Evolutionary conservation across 2,888 invertebrate genomes (phyloP).

Genomic region (Acrobasis repandana): DNA sequence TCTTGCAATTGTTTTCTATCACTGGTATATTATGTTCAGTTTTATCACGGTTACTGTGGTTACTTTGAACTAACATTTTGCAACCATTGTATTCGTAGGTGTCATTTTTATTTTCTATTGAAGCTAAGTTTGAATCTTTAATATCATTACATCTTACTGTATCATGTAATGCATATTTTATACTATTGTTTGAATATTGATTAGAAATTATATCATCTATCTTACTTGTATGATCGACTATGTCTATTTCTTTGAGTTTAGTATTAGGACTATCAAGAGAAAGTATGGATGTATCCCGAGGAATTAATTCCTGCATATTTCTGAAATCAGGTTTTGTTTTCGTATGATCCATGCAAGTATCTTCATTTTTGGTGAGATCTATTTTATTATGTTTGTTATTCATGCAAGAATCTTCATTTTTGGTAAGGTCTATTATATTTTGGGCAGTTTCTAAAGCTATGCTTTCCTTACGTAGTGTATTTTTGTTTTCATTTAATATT

Average conservation of each 20-base stretch:
- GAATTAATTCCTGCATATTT: neutral
- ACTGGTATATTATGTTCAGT: neutral
- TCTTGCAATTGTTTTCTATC: neutral
- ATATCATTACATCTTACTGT: neutral
- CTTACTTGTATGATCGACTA: neutral
- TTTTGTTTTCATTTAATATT: neutral
- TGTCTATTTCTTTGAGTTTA: neutral
- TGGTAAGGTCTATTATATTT: neutral
- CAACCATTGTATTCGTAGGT: neutral
- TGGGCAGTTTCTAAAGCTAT: neutral
- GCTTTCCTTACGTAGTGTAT: neutral
- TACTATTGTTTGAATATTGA: neutral
- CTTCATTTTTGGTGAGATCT: neutral
- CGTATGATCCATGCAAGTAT: neutral
- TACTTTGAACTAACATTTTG: neutral
- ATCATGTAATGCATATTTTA: neutral
- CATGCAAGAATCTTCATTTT: too few relatives aligned
- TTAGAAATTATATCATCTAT: neutral
- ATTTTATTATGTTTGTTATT: too few relatives aligned
- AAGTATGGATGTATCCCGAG: neutral
- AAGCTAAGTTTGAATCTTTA: neutral
- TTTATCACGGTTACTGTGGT: neutral
- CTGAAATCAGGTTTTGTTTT: neutral
- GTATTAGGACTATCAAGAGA: neutral
- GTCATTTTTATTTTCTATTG: neutral